Evolutionary conservation across 2,797 vertebrate species (phyloP), one percentile per base, ranked within the genome.

Genomic region (Myotis myotis): DNA sequence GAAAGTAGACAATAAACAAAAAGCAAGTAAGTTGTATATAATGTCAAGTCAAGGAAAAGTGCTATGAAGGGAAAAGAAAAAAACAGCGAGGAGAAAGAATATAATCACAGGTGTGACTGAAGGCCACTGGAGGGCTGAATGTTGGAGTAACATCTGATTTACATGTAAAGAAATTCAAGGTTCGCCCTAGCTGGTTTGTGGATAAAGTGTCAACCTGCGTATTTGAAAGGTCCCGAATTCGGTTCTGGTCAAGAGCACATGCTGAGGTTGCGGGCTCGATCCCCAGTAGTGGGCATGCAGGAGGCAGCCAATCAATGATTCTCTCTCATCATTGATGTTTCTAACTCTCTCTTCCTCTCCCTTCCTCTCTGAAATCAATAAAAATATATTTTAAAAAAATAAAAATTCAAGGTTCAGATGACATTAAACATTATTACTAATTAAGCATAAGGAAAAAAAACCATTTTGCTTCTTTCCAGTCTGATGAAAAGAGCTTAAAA

Each of bases 391-490:
- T 62, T 30, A 30, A 62, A 30, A 62, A 47, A 38, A 79, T 85
- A 83, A 47, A 47, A 47, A 47, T 47, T 47, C 47, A 47, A 47
- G 47, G 47, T 47, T 47, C 47, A 47, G 47, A 47, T 47, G 47
- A 47, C 47, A 47, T 47, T 13, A 12, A 47, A 47, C 47, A 87
- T 66, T 83, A 95, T 53, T 90, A 60, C 83, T 62, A 88, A 79
- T 33, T 80, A 93, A 85, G 74, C n/a, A 25, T 57, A 68, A 80
- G 7, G 53, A 7, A 55, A 4, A 84, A 82, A 91, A n/a, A 11
- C 1, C 38, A 79, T 49, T 83, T 91, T 88, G 49, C 64, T 81
- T 87, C 83, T 91, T 93, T 80, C 25, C 5, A 84, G 16, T 95
- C 23, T 68, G 38, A 84, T 4, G 13, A 51, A n/a, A 96, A 79